Conservation (phyloP, 2,888 invertebrate species). For the Apotomis turbidana region DNA sequence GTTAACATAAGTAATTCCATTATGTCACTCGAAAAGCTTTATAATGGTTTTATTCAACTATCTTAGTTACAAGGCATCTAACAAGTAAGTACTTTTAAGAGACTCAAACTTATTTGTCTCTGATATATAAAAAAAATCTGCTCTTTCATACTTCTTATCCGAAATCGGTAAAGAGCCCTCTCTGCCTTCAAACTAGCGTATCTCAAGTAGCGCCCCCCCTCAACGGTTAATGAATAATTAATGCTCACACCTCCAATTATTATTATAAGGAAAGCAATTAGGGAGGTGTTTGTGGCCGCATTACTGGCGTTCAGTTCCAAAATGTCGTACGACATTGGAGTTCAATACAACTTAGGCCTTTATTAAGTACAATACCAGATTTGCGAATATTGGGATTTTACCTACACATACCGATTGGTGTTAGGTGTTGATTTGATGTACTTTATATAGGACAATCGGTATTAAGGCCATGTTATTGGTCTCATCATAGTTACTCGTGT, state of each 20-base stretch:
- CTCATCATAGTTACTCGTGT: neutral
- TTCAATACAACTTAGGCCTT: neutral
- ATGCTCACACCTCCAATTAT: conserved; percentile 80
- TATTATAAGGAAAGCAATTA: conserved; percentile 79
- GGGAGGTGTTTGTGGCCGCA: conserved; percentile 38
- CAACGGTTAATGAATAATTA: conserved; percentile 80
- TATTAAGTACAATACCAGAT: neutral
- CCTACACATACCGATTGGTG: neutral
- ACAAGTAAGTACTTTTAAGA: too few species aligned
- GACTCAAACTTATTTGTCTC: too few species aligned
- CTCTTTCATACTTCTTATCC: neutral
- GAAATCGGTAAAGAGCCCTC: conserved; percentile 48
- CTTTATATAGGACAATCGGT: conserved; percentile 9
- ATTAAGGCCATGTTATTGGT: neutral
- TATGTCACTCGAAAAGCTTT: too few species aligned
- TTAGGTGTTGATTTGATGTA: conserved; percentile 10
- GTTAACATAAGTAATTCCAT: too few species aligned
- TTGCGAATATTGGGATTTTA: conserved; percentile 1
- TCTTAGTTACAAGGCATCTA: too few species aligned
- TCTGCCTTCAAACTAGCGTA: conserved; percentile 71
- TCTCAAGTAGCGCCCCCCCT: conserved; percentile 73
- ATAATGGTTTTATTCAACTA: too few species aligned
- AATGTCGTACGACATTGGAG: neutral
- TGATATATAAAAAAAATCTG: neutral
- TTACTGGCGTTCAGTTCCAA: neutral